Evolutionary conservation across 1,140 invertebrate species (phyloP), one percentile per base, ranked within the genome.

Genomic region (Drosophila sp.): DNA sequence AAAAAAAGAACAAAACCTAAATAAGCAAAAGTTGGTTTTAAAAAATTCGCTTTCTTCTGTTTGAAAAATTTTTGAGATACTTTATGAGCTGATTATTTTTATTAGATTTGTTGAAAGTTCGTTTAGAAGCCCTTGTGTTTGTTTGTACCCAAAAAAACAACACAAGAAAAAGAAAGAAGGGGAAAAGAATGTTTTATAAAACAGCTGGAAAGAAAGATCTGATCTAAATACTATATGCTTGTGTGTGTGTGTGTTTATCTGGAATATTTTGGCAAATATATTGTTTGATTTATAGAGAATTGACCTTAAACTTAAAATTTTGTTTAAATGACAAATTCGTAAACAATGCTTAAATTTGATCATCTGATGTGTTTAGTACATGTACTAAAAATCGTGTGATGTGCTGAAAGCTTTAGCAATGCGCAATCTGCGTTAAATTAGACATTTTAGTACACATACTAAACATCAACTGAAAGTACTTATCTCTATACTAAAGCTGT

Each of bases 41-140:
- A 44, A 44, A 44, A 44, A 44, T 27, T 50, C 25, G 44, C 44
- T 50, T 50, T 27, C 7, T 50, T 50, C 44, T 50, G 44, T 50
- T 50, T 30, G 10, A 40, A 33, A 68, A 33, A 47, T 78, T 41
- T 68, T 23, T 8, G 50, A 33, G 41, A 76, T 65, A 66, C 72
- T 72, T 80, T 80, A 80, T 76, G 60, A 66, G 72, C 78, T 76
- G 58, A 62, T 69, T 80, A 76, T 74, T 55, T 60, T 33, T 44
- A 38, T 58, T 60, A 23, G 61, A n/a, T 73, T 73, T 56, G 47
- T 64, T 72, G 62, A 50, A 50, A 50, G 44, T 50, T 50, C 23
- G 23, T 50, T 50, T 27, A 50, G 44, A 50, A 25, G 44, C 44
- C 23, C 44, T 47, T 47, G 44, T 47, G 23, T 50, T 29, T 64